These are phyloP conservation scores for Pterostichus niger DNA, from an alignment of 2,888 invertebrate species.

Conservation along the genomic window DNA sequence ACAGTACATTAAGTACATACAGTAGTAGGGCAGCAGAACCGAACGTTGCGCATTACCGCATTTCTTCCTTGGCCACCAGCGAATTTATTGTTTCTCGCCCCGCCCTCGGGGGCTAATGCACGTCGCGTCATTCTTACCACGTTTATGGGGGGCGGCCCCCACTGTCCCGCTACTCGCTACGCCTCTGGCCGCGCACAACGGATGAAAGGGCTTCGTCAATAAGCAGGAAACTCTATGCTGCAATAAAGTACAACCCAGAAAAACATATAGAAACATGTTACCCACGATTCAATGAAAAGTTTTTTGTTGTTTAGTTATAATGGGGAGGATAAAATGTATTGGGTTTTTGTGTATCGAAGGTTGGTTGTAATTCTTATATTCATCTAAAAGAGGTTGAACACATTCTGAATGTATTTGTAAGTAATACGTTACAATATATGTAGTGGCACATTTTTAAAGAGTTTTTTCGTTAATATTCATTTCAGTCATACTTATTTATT, in stretches of 20 bases:
- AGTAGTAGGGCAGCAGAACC: neutral
- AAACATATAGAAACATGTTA: slow-evolving; percentile 30
- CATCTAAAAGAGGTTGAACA: neutral
- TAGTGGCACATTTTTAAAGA: no score
- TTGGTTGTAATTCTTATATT: neutral
- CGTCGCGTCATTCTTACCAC: slow-evolving; percentile 36
- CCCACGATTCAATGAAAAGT: slow-evolving; percentile 35
- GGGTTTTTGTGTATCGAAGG: neutral
- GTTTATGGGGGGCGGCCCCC: slow-evolving; percentile 49
- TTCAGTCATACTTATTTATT: no score
- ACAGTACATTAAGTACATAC: slow-evolving; percentile 26
- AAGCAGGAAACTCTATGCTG: slow-evolving; percentile 37
- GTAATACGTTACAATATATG: no score
- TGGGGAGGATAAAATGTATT: neutral
- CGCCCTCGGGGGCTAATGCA: slow-evolving; percentile 53
- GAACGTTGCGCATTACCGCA: slow-evolving; percentile 10
- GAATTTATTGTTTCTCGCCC: neutral
- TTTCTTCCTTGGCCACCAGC: slow-evolving; percentile 25
- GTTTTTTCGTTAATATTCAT: no score
- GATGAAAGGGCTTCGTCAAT: slow-evolving; percentile 39
- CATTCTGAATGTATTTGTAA: no score
- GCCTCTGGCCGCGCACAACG: slow-evolving; percentile 17
- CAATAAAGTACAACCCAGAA: slow-evolving; percentile 55
- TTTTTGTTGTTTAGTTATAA: slow-evolving; percentile 42
- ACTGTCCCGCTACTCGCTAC: slow-evolving; percentile 24